Evolutionary conservation across 2,113 vertebrate genomes (phyloP).

Genomic region (Prunella himalayana): DNA sequence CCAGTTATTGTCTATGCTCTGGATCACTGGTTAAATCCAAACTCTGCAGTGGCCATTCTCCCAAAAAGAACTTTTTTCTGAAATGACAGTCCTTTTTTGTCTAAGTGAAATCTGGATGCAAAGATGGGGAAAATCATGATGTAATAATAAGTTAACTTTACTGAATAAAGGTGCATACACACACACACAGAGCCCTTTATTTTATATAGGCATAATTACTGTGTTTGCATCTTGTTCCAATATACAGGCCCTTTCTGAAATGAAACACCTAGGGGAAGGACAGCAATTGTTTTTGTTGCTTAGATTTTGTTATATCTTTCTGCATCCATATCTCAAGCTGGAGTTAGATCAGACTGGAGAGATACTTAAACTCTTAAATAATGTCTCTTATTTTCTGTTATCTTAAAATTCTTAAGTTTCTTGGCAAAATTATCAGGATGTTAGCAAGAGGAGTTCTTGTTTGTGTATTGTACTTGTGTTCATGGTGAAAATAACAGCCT

Average conservation of each 20-base stretch:
- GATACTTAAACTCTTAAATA: constrained; percentile 21
- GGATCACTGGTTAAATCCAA: background rate
- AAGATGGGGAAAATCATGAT: background rate
- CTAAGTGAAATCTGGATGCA: background rate
- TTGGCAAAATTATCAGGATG: background rate
- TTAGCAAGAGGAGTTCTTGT: background rate
- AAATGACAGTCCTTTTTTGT: background rate
- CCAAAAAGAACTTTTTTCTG: accelerated
- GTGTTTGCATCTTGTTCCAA: background rate
- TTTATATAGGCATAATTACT: background rate
- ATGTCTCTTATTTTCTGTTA: constrained; percentile 12
- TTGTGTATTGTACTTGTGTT: background rate
- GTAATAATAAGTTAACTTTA: background rate
- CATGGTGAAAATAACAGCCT: background rate
- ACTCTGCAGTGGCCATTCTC: background rate
- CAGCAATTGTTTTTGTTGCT: background rate
- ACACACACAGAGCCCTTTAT: background rate
- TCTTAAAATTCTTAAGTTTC: background rate
- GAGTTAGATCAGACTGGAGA: background rate
- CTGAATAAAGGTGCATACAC: background rate
- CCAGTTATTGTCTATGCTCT: background rate
- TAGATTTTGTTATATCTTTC: background rate
- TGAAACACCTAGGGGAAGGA: background rate
- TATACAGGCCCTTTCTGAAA: background rate
- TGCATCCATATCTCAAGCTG: background rate